Evolutionary conservation across 2,113 vertebrate species (phyloP).

Genomic region (Caranx ignobilis): DNA sequence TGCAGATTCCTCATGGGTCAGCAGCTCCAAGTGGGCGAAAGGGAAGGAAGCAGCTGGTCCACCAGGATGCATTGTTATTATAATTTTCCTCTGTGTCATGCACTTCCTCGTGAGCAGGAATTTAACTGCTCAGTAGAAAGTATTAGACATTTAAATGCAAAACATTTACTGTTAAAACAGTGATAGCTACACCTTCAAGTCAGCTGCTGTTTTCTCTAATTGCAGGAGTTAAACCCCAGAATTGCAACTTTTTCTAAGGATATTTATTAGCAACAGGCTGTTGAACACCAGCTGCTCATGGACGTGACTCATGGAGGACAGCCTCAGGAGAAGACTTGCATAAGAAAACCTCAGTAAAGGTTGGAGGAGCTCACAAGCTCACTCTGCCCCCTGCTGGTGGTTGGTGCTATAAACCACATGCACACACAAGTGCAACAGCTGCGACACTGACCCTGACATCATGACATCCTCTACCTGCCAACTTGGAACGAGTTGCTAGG

Average conservation of each 20-base stretch:
- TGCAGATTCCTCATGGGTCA: constrained; percentile 54
- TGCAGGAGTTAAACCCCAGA: not conserved
- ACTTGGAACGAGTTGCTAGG: constrained; percentile 17
- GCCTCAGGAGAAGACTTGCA: constrained; percentile 5
- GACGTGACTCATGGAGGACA: constrained; percentile 36
- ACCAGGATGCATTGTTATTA: not conserved
- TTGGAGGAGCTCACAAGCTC: not conserved
- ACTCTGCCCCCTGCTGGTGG: constrained; percentile 59
- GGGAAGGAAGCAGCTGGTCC: constrained; percentile 50
- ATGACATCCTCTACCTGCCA: constrained; percentile 15
- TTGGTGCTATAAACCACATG: not conserved
- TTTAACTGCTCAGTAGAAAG: not conserved
- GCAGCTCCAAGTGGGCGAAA: constrained; percentile 44
- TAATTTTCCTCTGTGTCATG: not conserved
- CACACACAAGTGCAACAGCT: constrained; percentile 36
- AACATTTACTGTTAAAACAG: not conserved
- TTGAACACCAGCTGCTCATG: constrained; percentile 33
- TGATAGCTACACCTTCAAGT: not conserved
- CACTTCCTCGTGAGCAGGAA: not conserved
- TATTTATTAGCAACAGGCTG: not conserved
- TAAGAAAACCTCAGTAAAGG: constrained; percentile 1
- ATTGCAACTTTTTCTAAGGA: too few species aligned
- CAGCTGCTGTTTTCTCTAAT: not conserved
- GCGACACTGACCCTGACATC: constrained; percentile 42
- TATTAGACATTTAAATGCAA: not conserved